Conservation (phyloP, 2,797 vertebrate species). For the Fistularia commersonii region DNA sequence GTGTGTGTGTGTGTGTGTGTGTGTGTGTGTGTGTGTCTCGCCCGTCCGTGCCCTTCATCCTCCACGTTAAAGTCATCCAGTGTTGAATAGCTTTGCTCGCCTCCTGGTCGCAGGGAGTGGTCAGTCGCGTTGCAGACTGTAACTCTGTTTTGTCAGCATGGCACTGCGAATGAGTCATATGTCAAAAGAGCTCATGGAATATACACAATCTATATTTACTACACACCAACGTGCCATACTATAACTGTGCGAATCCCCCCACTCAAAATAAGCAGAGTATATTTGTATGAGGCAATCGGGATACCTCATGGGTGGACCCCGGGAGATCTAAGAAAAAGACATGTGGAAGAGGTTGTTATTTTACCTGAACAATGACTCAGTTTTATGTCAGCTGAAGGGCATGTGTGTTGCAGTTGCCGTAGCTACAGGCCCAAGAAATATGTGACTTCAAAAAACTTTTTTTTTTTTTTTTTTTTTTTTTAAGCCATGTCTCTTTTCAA, state of each 20-base stretch:
- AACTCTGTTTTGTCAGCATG: constrained; percentile 48
- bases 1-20: no score
- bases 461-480: constrained; percentile 17
- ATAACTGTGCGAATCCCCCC: constrained; percentile 54
- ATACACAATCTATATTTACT: constrained; percentile 61
- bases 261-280: constrained; percentile 35
- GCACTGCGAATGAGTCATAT: constrained; percentile 67
- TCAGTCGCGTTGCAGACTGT: constrained; percentile 48
- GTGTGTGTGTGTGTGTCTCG: no score
- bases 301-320: constrained; percentile 2
- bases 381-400: constrained; percentile 22
- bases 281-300: constrained; percentile 29
- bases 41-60: no score
- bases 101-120: constrained; percentile 19
- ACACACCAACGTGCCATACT: constrained; percentile 51
- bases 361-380: constrained; percentile 38
- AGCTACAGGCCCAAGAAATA: constrained; percentile 29
- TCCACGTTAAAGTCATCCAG: constrained; percentile 23
- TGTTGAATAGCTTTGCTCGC: constrained; percentile 14
- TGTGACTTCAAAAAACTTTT: constrained; percentile 27
- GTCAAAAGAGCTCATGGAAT: constrained; percentile 59
- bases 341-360: constrained; percentile 14
- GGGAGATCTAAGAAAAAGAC: constrained; percentile 15
- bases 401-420: constrained; percentile 30
- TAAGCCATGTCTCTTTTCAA: neutral